phyloP scores from a whole-genome alignment of 2,888 invertebrate species.

The Ophioninae sp. region DNA sequence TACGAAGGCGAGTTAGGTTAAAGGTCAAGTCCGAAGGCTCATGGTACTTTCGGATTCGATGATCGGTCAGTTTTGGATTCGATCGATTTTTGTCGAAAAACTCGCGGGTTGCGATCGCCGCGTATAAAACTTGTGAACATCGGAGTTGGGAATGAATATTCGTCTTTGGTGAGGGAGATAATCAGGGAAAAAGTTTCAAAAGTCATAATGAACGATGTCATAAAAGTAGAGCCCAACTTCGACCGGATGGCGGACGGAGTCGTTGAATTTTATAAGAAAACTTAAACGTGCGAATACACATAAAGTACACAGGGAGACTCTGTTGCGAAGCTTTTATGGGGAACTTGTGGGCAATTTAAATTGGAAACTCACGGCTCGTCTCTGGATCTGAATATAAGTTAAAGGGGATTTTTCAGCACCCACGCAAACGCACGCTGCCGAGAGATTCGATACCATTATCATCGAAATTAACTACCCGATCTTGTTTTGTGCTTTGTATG shows the following conservation, averaged over 20 bases:
- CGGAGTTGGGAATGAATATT: not conserved
- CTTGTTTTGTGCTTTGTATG: not conserved
- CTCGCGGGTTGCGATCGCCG: not conserved
- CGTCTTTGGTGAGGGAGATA: not conserved
- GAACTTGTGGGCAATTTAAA: not conserved
- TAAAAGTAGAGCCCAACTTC: not conserved
- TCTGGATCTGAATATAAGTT: not conserved
- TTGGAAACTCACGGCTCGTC: not conserved
- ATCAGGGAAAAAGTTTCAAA: not conserved
- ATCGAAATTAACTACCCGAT: not conserved
- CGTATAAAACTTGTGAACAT: not conserved
- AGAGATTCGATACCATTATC: not conserved
- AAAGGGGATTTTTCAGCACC: not conserved
- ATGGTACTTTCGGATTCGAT: not conserved
- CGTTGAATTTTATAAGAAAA: not conserved
- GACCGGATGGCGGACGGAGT: not conserved
- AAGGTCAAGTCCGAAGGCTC: too few relatives aligned
- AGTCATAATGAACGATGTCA: not conserved
- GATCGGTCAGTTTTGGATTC: not conserved
- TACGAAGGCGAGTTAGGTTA: too few relatives aligned
- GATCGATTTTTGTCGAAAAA: not conserved
- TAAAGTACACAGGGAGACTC: not conserved
- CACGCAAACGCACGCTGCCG: not conserved
- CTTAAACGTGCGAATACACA: not conserved
- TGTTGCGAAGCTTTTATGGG: not conserved